Percentiles rank a stretch among this genome's conserved stretches.
Conservation (phyloP, 2,113 vertebrate genomes). For the Nipponia nippon region DNA sequence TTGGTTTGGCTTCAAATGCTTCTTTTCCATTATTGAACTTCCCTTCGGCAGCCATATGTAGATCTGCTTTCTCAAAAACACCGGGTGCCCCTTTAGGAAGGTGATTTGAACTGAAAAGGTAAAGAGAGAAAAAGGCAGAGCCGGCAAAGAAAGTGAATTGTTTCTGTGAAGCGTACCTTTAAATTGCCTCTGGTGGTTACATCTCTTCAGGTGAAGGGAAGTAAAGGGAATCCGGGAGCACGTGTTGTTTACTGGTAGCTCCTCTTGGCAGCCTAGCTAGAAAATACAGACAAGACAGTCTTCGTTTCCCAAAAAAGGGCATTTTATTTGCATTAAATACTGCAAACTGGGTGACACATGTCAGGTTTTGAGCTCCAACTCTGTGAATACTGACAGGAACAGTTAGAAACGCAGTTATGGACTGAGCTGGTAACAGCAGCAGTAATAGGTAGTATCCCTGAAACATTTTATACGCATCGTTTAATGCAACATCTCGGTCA, state of each 20-base stretch:
- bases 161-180: neutral
- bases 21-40: neutral
- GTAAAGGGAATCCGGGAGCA: neutral
- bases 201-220: neutral
- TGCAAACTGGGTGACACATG: neutral
- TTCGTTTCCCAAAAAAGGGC: neutral
- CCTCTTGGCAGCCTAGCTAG: neutral
- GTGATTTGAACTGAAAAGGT: neutral
- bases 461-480: neutral
- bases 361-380: neutral
- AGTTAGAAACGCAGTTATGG: neutral
- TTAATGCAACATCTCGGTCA: neutral
- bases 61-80: neutral
- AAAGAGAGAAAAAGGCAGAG: neutral
- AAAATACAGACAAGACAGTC: neutral
- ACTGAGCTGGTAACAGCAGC: neutral
- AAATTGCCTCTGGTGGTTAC: neutral
- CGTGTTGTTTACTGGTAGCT: neutral
- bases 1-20: constrained; percentile 3
- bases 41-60: constrained; percentile 1
- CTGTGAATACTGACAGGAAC: neutral
- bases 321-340: neutral
- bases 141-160: neutral
- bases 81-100: neutral
- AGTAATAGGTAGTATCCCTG: neutral